Percentiles rank a stretch among this genome's conserved stretches.
phyloP scores from a whole-genome alignment of 2,113 vertebrate species.

The Barbus barbus region DNA sequence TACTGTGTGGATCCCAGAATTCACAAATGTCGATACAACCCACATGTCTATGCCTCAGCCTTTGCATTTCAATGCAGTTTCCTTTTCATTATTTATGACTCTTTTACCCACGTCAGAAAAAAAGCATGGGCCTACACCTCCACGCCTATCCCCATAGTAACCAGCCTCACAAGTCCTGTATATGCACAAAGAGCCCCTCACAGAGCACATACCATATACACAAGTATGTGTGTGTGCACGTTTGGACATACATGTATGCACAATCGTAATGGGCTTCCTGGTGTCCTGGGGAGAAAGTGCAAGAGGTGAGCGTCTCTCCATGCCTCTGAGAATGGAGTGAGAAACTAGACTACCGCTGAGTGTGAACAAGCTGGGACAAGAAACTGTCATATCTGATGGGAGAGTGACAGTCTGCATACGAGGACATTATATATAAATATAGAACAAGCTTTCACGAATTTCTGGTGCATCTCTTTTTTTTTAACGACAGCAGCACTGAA shows the following conservation, averaged over 20 bases:
- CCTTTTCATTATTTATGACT: slow-evolving; percentile 80
- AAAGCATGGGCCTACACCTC: slow-evolving; percentile 65
- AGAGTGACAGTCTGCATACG: background rate
- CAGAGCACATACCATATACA: slow-evolving; percentile 39
- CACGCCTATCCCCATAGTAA: slow-evolving; percentile 77
- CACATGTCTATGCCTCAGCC: slow-evolving; percentile 72
- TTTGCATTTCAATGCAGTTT: slow-evolving; percentile 81
- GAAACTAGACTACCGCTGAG: background rate
- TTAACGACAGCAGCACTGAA: background rate
- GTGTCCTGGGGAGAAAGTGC: slow-evolving; percentile 32
- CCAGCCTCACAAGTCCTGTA: slow-evolving; percentile 65
- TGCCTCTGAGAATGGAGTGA: slow-evolving; percentile 24
- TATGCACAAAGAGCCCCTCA: slow-evolving; percentile 51
- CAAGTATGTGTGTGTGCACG: background rate
- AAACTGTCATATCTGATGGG: background rate
- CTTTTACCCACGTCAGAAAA: slow-evolving; percentile 75
- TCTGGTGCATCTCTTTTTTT: background rate
- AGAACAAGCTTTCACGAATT: background rate
- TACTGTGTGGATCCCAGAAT: no score
- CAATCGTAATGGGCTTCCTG: slow-evolving; percentile 38
- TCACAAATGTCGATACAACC: slow-evolving; percentile 77
- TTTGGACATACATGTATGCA: slow-evolving; percentile 43
- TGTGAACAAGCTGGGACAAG: slow-evolving; percentile 31
- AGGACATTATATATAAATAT: slow-evolving; percentile 12
- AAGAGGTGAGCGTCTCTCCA: slow-evolving; percentile 15